Base-by-base conservation (phyloP, 92 coral and sea anemone species). In the Epizoanthus stellaris region DNA sequence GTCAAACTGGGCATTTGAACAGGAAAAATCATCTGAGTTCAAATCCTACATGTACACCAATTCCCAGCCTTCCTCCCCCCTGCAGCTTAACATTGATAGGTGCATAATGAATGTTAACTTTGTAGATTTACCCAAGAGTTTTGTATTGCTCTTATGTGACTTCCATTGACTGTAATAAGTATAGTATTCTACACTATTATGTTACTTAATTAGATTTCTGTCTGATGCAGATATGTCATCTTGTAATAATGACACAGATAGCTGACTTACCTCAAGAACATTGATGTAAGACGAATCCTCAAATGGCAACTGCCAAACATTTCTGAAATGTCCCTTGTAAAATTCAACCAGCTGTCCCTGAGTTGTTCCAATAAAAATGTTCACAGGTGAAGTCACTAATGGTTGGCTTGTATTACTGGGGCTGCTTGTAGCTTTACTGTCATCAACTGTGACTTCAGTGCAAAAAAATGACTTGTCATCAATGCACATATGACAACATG, bases 311-410 rank as follows among this genome's bases (percentile, higher is more conserved):
- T 91, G 92, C 69, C 95, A 91, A 82, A 90, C 91, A 76, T 81
- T 85, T 34, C 72, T 87, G 36, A 91, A 92, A 14, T 76, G 82
- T 47, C 99, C 98, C 75, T 65, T 66, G 10, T 45, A 58, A 82
- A 97, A 94, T 68, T 85, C 89, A 59, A 97, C 45, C n/a, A 97
- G 91, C 82, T 97, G 99, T 49, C 91, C 93, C 56, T 80, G 89
- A 61, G 89, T 74, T 70, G 96, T 93, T 56, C 87, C 89, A 65
- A 88, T 72, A 17, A 76, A 85, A 69, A 91, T 73, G 23, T 53
- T 86, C 42, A 45, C 9, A 19, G 23, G 14, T 3, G 72, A 42
- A 23, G 36, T 15, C 8, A 4, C 12, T 21, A 70, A 79, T 19
- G 42, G 10, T 6, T 63, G 19, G 9, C 19, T 79, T 17, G 16